Base-by-base conservation (phyloP, 1,140 invertebrate genomes). In the Mycetomoellerius zeteki region DNA sequence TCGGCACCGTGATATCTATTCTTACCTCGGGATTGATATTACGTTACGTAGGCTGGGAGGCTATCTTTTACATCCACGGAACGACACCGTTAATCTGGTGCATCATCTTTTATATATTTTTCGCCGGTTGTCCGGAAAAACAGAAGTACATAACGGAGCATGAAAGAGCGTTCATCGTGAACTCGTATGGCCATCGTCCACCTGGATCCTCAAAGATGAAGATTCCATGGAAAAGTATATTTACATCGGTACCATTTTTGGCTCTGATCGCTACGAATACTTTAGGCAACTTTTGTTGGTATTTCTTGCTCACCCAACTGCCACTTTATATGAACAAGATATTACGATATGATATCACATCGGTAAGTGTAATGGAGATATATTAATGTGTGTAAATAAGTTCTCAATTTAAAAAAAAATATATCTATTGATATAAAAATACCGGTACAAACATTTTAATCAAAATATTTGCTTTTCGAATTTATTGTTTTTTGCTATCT, bases 261-360 rank as follows among this genome's bases (percentile, higher is more conserved):
- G 97, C 97, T 0, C 96, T 98, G 85, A 92, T 98, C 47, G 96
- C 97, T 6, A 96, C 97, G 0, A 97, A 97, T 88, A 96, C 97
- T 30, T 97, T 98, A 82, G 98, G 97, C 88, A 99, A 99, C 95
- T 99, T 98, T 96, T 97, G 97, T 64, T 99, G 98, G 97, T 99
- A 99, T 93, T 99, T 99, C 95, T 96, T 99, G 91, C 96, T 99
- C 37, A 99, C 98, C 7, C 98, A 98, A 91, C 95, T 99, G 56
- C 99, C 99, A 0, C 97, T 98, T 86, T 99, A 99, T 94, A 98
- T 99, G 97, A 98, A 98, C 91, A 97, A 97, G 92, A 97, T 99
- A 43, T 96, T 99, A 3, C 96, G 98, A 94, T 99, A 98, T 92
- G 97, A 99, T 89, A 98, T 99, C 62, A 96, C 97, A 92, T 95